Evolutionary conservation across 2,888 invertebrate species (phyloP).

Genomic region (Tipula unca): DNA sequence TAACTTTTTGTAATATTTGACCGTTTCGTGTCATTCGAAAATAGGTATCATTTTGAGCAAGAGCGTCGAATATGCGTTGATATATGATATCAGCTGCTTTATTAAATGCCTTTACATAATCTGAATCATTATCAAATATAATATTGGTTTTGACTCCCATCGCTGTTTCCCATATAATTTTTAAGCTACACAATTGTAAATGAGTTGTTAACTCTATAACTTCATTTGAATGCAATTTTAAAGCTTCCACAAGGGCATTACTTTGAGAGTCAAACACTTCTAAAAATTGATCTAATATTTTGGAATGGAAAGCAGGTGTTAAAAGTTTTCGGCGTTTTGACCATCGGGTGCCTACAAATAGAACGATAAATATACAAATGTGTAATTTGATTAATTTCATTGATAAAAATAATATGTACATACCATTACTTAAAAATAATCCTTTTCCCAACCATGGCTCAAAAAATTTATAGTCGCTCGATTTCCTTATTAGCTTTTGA

Average conservation of each 20-base stretch:
- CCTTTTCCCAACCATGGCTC: slow-evolving; percentile 38
- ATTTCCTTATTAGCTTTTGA: slow-evolving; percentile 29
- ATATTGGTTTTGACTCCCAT: slow-evolving; percentile 73
- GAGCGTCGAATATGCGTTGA: background rate
- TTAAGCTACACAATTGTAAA: slow-evolving; percentile 43
- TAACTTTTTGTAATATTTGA: slow-evolving; percentile 24
- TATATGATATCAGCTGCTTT: background rate
- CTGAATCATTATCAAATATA: slow-evolving; percentile 55
- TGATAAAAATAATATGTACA: slow-evolving; percentile 22
- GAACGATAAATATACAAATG: background rate
- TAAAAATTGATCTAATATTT: slow-evolving; percentile 63
- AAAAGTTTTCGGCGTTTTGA: slow-evolving; percentile 59
- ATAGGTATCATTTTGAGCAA: background rate
- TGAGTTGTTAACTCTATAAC: slow-evolving; percentile 51
- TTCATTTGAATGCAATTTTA: slow-evolving; percentile 41
- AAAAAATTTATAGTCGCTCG: slow-evolving; percentile 32
- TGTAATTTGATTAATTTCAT: background rate
- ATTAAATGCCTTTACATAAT: slow-evolving; percentile 55
- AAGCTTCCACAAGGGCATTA: slow-evolving; percentile 44
- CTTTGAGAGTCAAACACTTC: slow-evolving; percentile 61
- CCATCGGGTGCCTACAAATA: slow-evolving; percentile 45
- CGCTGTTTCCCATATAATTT: slow-evolving; percentile 53
- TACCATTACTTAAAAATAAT: slow-evolving; percentile 36
- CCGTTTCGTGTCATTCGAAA: background rate
- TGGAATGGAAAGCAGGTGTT: slow-evolving; percentile 74